Evolutionary conservation across 2,888 invertebrate genomes (phyloP).

Genomic region (Blomia tropicalis): DNA sequence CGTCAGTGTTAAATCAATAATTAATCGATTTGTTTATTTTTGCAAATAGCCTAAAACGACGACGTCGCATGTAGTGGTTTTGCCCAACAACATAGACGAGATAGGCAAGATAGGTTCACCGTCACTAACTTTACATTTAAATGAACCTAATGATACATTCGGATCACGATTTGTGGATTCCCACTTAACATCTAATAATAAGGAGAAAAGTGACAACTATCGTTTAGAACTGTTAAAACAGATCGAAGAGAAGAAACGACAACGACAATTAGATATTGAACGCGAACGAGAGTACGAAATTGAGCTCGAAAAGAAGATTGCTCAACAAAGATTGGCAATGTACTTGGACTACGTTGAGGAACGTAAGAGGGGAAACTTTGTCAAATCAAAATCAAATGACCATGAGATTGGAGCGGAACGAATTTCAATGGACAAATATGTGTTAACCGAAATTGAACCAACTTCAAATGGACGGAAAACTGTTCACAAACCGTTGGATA

Average conservation of each 20-base stretch:
- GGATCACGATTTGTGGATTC: background rate
- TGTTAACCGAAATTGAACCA: too few relatives aligned
- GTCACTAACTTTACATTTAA: too few relatives aligned
- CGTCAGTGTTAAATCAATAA: too few relatives aligned
- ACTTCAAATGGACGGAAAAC: too few relatives aligned
- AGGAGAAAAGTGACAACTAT: constrained; percentile 14
- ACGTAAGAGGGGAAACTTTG: constrained; percentile 2
- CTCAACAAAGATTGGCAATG: constrained; percentile 13
- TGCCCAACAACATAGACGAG: too few relatives aligned
- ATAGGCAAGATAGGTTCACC: too few relatives aligned
- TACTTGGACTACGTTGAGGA: constrained; percentile 22
- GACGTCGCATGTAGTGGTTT: too few relatives aligned
- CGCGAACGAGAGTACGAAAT: background rate
- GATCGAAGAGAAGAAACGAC: constrained; percentile 23
- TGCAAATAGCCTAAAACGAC: too few relatives aligned
- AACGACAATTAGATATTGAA: background rate
- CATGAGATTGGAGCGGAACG: too few relatives aligned
- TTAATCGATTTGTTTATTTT: too few relatives aligned
- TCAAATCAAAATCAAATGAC: background rate
- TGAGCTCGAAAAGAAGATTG: constrained; percentile 20
- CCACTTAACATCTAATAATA: background rate
- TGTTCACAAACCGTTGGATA: too few relatives aligned
- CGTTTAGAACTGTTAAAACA: constrained; percentile 20
- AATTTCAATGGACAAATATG: too few relatives aligned
- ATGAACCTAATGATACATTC: background rate